Evolutionary conservation across 2,797 vertebrate genomes (phyloP).

Genomic region (Pseudochaenichthys georgianus): DNA sequence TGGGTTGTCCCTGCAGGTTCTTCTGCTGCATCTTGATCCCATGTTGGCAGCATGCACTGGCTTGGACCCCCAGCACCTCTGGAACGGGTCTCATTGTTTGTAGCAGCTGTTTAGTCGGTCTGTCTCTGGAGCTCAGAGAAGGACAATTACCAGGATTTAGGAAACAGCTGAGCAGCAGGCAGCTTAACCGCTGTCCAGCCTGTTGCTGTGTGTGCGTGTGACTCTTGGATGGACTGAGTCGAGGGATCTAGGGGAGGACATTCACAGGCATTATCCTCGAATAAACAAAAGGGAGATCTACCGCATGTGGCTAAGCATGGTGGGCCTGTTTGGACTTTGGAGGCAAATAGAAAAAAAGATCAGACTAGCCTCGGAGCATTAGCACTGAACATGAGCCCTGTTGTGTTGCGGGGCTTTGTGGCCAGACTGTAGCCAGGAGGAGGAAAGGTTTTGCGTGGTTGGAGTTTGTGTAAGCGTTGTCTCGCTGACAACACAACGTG

Average conservation of each 20-base stretch:
- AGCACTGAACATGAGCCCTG: slow-evolving; percentile 33
- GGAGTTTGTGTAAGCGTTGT: slow-evolving; percentile 43
- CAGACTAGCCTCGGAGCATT: slow-evolving; percentile 30
- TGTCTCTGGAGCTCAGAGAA: slow-evolving; percentile 54
- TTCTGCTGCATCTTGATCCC: slow-evolving; percentile 33
- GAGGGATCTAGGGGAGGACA: slow-evolving; percentile 58
- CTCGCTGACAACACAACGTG: slow-evolving; percentile 22
- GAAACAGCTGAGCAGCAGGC: slow-evolving; percentile 68
- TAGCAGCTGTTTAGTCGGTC: slow-evolving; percentile 60
- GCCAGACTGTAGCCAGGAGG: slow-evolving; percentile 28
- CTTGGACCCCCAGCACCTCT: slow-evolving; percentile 43
- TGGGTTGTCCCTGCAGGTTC: slow-evolving; percentile 14
- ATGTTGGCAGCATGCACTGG: slow-evolving; percentile 34
- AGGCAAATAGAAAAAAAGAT: slow-evolving; percentile 20
- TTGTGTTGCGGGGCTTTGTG: slow-evolving; percentile 38
- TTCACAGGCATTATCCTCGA: slow-evolving; percentile 53
- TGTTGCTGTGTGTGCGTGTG: slow-evolving; percentile 39
- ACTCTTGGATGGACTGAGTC: slow-evolving; percentile 61
- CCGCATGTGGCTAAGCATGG: slow-evolving; percentile 42
- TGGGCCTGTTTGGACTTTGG: slow-evolving; percentile 44
- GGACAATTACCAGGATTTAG: slow-evolving; percentile 64
- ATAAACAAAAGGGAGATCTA: slow-evolving; percentile 66
- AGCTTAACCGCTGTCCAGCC: slow-evolving; percentile 34
- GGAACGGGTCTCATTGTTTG: slow-evolving; percentile 65
- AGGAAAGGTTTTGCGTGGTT: slow-evolving; percentile 43